Evolutionary conservation across 2,888 invertebrate species (phyloP), one percentile per base, ranked within the genome.

Genomic region (Torymus auratus): DNA sequence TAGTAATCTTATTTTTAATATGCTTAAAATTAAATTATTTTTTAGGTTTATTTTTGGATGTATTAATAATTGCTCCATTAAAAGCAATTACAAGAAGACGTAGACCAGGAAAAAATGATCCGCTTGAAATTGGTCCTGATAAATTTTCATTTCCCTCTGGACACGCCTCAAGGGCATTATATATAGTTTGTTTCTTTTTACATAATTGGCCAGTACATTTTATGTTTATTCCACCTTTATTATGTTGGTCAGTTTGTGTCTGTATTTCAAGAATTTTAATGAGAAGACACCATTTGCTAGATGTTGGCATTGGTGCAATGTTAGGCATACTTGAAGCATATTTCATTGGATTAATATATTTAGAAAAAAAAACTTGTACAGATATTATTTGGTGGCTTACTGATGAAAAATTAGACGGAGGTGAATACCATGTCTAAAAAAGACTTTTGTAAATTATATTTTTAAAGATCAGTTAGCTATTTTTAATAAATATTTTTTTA

Each of bases 71-170:
- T 82, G 96, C 95, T 11, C 84, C 96, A 3, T 86, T 95, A 13
- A 98, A 98, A 91, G 95, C 97, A 0, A 90, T 94, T 74, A 94
- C 95, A 7, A 93, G 97, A 82, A 92, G 98, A 87, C 93, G 95
- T 85, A 92, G 98, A 52, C 98, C 98, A 0, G 87, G 92, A 0
- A 92, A 93, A 23, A 94, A 94, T 87, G 89, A 91, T 81, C 94
- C 94, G 84, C 95, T 96, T 88, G 93, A 95, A 84, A 91, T 96
- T 20, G 96, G 97, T 0, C 96, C 97, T 0, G 98, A 98, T 91
- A 95, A 97, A 86, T 99, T 95, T 90, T 94, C 95, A 68, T 99
- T 99, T 90, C 99, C 99, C 13, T 99, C 98, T 0, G 98, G 98
- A 0, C 99, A 99, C 90, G 95, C 97, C 0, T 97, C 98, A 41